Percentiles rank a stretch among this genome's conserved stretches.
These are phyloP conservation scores for Caradrina clavipalpis DNA, from an alignment of 2,888 invertebrate genomes.

Conservation along the genomic window DNA sequence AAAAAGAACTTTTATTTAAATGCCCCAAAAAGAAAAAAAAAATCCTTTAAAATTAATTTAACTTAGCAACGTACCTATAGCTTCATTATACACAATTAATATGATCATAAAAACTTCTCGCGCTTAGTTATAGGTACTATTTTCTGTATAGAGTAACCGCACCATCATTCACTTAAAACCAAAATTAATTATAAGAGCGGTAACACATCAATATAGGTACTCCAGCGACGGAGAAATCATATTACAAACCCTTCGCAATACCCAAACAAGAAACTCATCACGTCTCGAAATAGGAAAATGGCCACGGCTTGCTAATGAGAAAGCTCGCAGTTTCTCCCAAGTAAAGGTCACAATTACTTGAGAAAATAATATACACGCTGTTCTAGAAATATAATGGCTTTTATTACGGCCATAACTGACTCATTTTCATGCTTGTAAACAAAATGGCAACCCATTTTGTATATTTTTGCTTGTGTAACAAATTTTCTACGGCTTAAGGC, in stretches of 20 bases:
- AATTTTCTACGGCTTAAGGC: no score
- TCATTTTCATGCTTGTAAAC: background rate
- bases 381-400: background rate
- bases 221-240: background rate
- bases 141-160: no score
- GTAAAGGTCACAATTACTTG: background rate
- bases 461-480: no score
- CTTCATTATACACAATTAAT: no score
- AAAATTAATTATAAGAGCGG: background rate
- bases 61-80: no score
- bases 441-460: background rate
- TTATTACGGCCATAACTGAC: background rate
- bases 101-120: no score
- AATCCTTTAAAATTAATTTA: no score
- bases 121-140: no score
- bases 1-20: no score
- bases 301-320: constrained; percentile 4
- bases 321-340: background rate
- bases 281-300: constrained; percentile 2
- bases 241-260: background rate
- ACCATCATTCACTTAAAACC: no score
- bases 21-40: no score
- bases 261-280: constrained; percentile 3
- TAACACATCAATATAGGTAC: background rate
- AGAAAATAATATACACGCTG: background rate